A percentile compares a stretch with the other conserved stretches of the same genome.
Evolutionary conservation across 2,888 invertebrate species (phyloP).

Genomic region (Boloria euphrosyne): DNA sequence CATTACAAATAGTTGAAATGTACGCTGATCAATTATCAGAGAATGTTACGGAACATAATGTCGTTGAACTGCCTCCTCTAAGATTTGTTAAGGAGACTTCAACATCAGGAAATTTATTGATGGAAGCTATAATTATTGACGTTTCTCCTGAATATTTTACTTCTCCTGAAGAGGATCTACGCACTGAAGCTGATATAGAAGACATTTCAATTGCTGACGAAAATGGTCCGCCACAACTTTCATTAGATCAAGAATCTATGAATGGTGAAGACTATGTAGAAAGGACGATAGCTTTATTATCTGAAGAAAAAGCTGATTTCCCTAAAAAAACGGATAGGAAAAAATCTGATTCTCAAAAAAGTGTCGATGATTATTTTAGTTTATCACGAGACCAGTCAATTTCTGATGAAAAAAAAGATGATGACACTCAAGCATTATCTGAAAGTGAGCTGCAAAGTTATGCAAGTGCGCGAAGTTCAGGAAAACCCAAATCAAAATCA

Average conservation of each 20-base stretch:
- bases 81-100: constrained; percentile 95
- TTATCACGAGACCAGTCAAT: constrained; percentile 83
- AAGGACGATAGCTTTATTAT: constrained; percentile 67
- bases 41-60: constrained; percentile 91
- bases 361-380: constrained; percentile 85
- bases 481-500: constrained; percentile 67
- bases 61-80: constrained; percentile 92
- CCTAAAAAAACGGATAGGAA: constrained; percentile 84
- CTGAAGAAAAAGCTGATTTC: constrained; percentile 79
- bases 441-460: constrained; percentile 86
- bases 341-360: constrained; percentile 84
- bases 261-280: constrained; percentile 80
- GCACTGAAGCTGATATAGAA: constrained; percentile 93
- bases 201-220: constrained; percentile 92
- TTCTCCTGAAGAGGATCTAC: constrained; percentile 89
- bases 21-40: constrained; percentile 96
- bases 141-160: constrained; percentile 92
- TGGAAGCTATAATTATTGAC: constrained; percentile 96
- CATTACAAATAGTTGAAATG: constrained; percentile 95
- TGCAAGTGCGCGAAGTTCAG: constrained; percentile 85
- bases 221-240: constrained; percentile 70
- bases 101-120: constrained; percentile 91
- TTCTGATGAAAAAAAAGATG: constrained; percentile 82
- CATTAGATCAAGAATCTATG: constrained; percentile 78
- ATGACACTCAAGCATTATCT: constrained; percentile 80